Evolutionary conservation across 2,888 invertebrate genomes (phyloP), one percentile per base, ranked within the genome.

Genomic region (Drosophila imparisetae): DNA sequence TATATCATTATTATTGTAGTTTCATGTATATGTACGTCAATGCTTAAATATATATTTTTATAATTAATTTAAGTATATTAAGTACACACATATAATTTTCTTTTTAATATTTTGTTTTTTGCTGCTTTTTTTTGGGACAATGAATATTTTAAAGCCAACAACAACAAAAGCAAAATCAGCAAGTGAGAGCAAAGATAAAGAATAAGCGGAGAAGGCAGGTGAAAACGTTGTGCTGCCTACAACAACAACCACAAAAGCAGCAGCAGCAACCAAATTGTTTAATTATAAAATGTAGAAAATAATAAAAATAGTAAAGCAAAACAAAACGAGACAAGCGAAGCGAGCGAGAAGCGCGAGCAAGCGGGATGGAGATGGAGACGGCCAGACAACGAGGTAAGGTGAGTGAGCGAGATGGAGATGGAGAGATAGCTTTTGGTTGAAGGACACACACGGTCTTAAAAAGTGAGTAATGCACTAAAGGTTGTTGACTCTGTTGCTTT

Each of bases 361-460:
- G 24, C 27, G 21, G 45, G 45, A 24, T 45, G 15, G 45, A 45
- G 15, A 45, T 45, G 21, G 8, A 15, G 21, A 24, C 45, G 45
- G 74, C 13, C 40, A 65, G 60, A 45, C 34, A 58, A 63, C 29
- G 65, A 63, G 53, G 30, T 18, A 7, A n/a, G 38, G 27, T 27
- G 65, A 21, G 63, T 18, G 29, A 68, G 71, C 45, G 61, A 69
- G 79, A 65, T 50, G 65, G 65, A 76, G 83, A 87, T 72, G 59
- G 88, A 88, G 90, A 91, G 89, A 91, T 45, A 81, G 86, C 90
- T 91, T 91, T 91, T 81, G 89, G 89, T 91, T 91, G 91, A 91
- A 91, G 91, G 91, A 91, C 91, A 91, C 91, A 91, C 89, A 89
- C 90, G 81, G 90, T 91, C 92, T 91, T 91, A 81, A 85, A 91